Conservation (phyloP, 64 coral and sea anemone species). For the Anthopleura sola region DNA sequence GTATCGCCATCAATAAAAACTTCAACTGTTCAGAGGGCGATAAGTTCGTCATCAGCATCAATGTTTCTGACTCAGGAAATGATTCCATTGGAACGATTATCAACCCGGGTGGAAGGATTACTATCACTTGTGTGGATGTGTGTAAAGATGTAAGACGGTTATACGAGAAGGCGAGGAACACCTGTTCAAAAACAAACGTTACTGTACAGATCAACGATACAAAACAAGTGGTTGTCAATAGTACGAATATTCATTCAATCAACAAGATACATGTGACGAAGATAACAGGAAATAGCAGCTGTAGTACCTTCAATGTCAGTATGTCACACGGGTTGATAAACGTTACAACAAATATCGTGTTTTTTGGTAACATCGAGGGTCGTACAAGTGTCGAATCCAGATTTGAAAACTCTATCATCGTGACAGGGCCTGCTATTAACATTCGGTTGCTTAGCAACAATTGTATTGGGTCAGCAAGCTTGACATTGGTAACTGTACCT, state of each 20-base stretch:
- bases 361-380: neutral
- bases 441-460: neutral
- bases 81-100: neutral
- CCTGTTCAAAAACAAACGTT: neutral
- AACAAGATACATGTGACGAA: neutral
- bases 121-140: neutral
- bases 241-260: neutral
- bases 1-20: neutral
- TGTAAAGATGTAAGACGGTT: neutral
- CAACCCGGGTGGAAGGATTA: neutral
- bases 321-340: neutral
- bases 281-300: neutral
- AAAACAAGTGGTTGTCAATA: neutral
- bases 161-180: neutral
- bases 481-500: neutral
- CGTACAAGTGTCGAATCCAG: neutral
- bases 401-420: neutral
- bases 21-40: neutral
- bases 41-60: neutral
- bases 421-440: neutral
- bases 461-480: neutral
- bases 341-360: neutral
- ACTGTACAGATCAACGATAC: neutral
- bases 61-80: conserved; percentile 1
- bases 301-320: neutral